phyloP scores from a whole-genome alignment of 2,888 invertebrate species.

The Cosmia trapezina region DNA sequence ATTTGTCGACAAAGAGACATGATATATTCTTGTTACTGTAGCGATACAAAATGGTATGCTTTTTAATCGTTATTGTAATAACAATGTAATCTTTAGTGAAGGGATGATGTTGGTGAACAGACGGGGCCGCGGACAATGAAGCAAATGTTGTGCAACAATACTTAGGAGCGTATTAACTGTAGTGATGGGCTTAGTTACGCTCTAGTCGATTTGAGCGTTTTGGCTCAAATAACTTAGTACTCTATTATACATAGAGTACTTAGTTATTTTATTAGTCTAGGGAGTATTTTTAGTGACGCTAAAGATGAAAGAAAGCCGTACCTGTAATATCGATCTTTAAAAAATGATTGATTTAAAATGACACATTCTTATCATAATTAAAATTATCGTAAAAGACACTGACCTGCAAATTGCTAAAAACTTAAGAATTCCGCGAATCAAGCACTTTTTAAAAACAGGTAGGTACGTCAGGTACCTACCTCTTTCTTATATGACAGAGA shows the following conservation, averaged over 20 bases:
- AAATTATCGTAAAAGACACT: no score
- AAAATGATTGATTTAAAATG: no score
- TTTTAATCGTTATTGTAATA: constrained; percentile 83
- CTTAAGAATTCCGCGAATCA: no score
- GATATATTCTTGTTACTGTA: constrained; percentile 80
- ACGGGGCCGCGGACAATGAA: constrained; percentile 79
- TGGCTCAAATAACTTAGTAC: constrained; percentile 8
- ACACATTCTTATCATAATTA: not conserved
- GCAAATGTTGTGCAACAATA: constrained; percentile 86
- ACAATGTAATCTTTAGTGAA: constrained; percentile 83
- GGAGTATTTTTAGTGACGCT: not conserved
- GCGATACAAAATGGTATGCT: constrained; percentile 73
- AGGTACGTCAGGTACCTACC: no score
- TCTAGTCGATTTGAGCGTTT: constrained; percentile 38
- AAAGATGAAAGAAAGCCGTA: not conserved
- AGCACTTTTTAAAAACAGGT: no score
- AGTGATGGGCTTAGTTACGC: constrained; percentile 71
- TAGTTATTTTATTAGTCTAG: not conserved
- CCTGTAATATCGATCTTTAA: no score
- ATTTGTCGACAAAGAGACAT: constrained; percentile 74
- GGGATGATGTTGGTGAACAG: constrained; percentile 79
- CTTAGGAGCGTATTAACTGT: constrained; percentile 76
- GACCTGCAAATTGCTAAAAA: no score
- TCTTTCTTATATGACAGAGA: no score
- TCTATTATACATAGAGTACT: no score